Conservation (phyloP, 2,113 vertebrate genomes). For the Ellobius talpinus region DNA sequence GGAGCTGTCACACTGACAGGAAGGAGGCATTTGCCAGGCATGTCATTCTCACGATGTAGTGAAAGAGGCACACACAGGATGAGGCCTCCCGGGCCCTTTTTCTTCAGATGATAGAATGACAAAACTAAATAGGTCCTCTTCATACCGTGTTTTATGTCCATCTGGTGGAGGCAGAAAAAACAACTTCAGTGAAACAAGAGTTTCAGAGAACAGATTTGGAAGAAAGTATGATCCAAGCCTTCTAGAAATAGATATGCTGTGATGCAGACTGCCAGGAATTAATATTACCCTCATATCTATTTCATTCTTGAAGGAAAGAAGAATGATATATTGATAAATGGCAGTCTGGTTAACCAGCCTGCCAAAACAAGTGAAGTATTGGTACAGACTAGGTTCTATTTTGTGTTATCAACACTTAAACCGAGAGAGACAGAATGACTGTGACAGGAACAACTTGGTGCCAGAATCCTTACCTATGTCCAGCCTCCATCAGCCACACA, state of each 20-base stretch:
- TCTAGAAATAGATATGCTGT: conserved; percentile 73
- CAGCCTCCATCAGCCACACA: neutral
- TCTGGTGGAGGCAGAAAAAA: conserved; percentile 79
- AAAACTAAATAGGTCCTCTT: conserved; percentile 75
- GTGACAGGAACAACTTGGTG: neutral
- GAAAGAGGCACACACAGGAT: neutral
- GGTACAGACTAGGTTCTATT: neutral
- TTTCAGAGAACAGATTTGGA: conserved; percentile 78
- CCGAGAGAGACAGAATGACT: neutral
- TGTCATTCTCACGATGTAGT: neutral
- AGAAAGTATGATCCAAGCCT: conserved; percentile 53
- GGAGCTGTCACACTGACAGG: neutral
- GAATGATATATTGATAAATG: neutral
- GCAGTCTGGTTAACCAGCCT: neutral
- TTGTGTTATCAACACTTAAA: neutral
- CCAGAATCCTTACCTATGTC: neutral
- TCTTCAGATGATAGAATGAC: conserved; percentile 63
- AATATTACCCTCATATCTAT: conserved; percentile 40
- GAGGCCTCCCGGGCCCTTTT: conserved; percentile 30
- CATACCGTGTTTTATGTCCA: conserved; percentile 76
- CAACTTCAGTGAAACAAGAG: conserved; percentile 77
- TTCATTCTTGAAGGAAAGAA: conserved; percentile 9
- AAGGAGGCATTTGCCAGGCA: neutral
- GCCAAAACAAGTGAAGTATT: neutral
- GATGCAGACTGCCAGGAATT: conserved; percentile 56